Conservation (phyloP, 2,797 vertebrate species). For the Sylvia borin region DNA sequence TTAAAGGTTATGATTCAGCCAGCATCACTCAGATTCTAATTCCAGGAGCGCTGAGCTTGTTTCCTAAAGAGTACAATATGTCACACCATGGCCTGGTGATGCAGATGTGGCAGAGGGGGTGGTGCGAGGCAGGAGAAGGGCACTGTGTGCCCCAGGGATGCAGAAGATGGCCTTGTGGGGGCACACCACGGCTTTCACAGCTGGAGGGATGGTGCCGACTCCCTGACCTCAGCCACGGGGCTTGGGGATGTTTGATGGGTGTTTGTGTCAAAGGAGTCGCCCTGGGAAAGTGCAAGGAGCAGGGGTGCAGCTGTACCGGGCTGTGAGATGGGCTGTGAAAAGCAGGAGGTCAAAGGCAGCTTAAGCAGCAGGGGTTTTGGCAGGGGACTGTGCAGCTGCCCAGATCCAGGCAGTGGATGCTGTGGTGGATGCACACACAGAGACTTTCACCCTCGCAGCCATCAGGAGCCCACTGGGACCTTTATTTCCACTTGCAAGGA, state of each 20-base stretch:
- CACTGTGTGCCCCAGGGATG: rapidly evolving
- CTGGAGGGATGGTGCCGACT: rapidly evolving
- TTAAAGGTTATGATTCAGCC: slow-evolving; percentile 52
- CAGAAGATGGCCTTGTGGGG: background rate
- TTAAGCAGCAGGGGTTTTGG: background rate
- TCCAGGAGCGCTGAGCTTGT: background rate
- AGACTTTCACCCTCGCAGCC: background rate
- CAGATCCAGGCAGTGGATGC: rapidly evolving
- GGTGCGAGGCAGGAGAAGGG: background rate
- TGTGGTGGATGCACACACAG: rapidly evolving
- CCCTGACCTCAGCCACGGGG: rapidly evolving
- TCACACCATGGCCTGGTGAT: background rate
- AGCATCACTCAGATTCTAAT: slow-evolving; percentile 3
- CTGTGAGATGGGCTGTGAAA: background rate
- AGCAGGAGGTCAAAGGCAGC: slow-evolving; percentile 15
- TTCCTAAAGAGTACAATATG: slow-evolving; percentile 24
- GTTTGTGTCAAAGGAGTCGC: rapidly evolving
- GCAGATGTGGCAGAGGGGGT: background rate
- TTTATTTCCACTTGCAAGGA: background rate
- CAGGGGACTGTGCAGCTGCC: background rate
- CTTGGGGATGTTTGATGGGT: background rate
- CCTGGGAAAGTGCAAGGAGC: background rate
- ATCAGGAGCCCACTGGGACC: background rate
- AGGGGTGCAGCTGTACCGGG: background rate
- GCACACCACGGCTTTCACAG: background rate